phyloP scores from a whole-genome alignment of 2,797 vertebrate genomes.

The Diplodus sargus region DNA sequence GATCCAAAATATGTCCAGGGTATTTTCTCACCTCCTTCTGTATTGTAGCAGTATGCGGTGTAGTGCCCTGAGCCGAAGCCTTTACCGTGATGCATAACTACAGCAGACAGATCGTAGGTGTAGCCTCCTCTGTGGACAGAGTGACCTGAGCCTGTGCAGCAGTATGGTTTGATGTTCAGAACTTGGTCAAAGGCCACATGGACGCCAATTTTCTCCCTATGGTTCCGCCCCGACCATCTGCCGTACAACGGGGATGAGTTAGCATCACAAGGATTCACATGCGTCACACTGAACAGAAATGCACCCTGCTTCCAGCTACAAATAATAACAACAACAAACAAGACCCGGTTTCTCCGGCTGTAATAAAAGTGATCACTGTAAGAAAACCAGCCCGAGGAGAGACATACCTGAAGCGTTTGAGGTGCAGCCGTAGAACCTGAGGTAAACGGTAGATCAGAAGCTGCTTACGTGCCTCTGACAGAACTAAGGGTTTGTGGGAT shows the following conservation, averaged over 20 bases:
- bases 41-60: slow-evolving; percentile 99
- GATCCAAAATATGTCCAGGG: background rate
- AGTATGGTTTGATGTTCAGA: slow-evolving; percentile 98
- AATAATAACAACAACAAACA: background rate
- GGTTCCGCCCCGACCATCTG: slow-evolving; percentile 99
- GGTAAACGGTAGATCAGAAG: slow-evolving; percentile 99
- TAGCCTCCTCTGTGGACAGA: slow-evolving; percentile 92
- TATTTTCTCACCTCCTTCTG: slow-evolving; percentile 95
- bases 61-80: slow-evolving; percentile 99
- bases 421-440: slow-evolving; percentile 99
- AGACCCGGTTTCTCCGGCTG: background rate
- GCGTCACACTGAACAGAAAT: no score
- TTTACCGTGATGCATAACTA: slow-evolving; percentile 99
- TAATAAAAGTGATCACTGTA: background rate
- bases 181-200: slow-evolving; percentile 99
- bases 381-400: background rate
- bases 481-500: slow-evolving; percentile 95
- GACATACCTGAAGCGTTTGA: slow-evolving; percentile 98
- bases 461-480: slow-evolving; percentile 98
- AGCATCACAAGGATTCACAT: slow-evolving; percentile 26
- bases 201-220: slow-evolving; percentile 99
- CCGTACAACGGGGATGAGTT: slow-evolving; percentile 52
- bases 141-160: slow-evolving; percentile 93
- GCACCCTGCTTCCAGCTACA: background rate
- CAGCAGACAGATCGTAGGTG: slow-evolving; percentile 98